phyloP scores from a whole-genome alignment of 2,888 invertebrate genomes.

The Bugulina stolonifera region DNA sequence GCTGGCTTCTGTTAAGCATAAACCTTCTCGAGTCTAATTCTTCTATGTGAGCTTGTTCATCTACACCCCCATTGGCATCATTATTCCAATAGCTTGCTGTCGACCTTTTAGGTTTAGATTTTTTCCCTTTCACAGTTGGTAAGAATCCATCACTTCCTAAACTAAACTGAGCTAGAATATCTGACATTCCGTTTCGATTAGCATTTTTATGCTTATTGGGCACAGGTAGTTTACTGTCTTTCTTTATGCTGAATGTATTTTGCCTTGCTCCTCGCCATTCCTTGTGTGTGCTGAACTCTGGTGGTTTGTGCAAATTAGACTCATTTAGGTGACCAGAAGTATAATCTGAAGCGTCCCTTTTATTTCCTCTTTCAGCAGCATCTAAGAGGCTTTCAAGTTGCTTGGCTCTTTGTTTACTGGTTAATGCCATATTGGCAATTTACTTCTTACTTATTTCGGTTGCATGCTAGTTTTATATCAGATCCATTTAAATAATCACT shows the following conservation, averaged over 20 bases:
- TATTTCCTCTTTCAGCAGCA: slow-evolving; percentile 39
- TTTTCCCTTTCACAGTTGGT: slow-evolving; percentile 30
- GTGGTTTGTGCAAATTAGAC: slow-evolving; percentile 35
- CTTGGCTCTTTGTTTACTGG: slow-evolving; percentile 16
- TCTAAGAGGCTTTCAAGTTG: slow-evolving; percentile 39
- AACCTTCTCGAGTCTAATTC: slow-evolving; percentile 24
- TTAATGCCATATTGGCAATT: neutral
- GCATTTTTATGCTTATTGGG: neutral
- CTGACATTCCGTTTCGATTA: slow-evolving; percentile 35
- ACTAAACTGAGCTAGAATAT: slow-evolving; percentile 42
- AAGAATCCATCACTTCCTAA: slow-evolving; percentile 42
- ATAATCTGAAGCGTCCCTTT: slow-evolving; percentile 42
- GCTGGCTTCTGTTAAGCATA: slow-evolving; percentile 12
- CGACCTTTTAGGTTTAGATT: neutral
- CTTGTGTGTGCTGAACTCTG: slow-evolving; percentile 32
- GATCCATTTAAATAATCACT: too few species aligned
- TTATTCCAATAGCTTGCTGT: neutral
- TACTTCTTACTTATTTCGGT: too few species aligned
- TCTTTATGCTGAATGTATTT: neutral
- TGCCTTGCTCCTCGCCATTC: slow-evolving; percentile 35
- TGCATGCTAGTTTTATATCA: too few species aligned
- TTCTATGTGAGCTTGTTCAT: slow-evolving; percentile 20
- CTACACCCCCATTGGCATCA: neutral
- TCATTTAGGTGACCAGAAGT: slow-evolving; percentile 48
- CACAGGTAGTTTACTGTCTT: neutral